Conservation (phyloP, 2,888 invertebrate species). For the Busseola fusca region DNA sequence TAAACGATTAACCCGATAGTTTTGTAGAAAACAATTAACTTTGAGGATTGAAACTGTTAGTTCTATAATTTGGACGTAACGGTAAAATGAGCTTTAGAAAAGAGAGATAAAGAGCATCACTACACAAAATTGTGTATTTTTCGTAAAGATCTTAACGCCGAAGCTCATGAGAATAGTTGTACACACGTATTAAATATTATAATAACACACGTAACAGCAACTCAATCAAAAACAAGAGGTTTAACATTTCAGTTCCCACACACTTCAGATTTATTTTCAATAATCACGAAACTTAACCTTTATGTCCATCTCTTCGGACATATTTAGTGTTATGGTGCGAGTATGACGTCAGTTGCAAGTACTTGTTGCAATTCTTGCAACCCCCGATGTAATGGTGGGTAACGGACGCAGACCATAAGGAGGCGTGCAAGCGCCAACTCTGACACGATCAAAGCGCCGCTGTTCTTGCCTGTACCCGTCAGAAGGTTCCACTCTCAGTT, state of each 20-base stretch:
- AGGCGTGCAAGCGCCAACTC: conserved; percentile 70
- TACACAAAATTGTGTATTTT: neutral
- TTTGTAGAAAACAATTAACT: conserved; percentile 55
- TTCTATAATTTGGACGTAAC: conserved; percentile 21
- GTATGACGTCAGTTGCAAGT: conserved; percentile 44
- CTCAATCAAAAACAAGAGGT: conserved; percentile 6
- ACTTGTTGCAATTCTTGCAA: conserved; percentile 33
- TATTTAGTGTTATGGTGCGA: conserved; percentile 56
- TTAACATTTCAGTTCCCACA: conserved; percentile 34
- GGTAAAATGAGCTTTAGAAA: conserved; percentile 15
- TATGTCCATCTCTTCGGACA: conserved; percentile 23
- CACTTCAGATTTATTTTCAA: conserved; percentile 48
- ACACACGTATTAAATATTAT: neutral
- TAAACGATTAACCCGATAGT: conserved; percentile 28
- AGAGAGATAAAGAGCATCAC: neutral
- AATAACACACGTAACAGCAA: neutral
- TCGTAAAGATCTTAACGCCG: neutral
- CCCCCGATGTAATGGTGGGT: conserved; percentile 42
- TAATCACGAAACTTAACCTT: conserved; percentile 31
- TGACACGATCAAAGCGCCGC: conserved; percentile 77
- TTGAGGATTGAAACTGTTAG: conserved; percentile 32
- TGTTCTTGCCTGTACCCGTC: conserved; percentile 62
- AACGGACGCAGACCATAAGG: conserved; percentile 52
- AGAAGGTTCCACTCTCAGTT: conserved; percentile 53
- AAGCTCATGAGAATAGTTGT: neutral